Percentiles rank a stretch among this genome's conserved stretches.
Evolutionary conservation across 1,140 invertebrate species (phyloP).

Genomic region (Heliconius congener): DNA sequence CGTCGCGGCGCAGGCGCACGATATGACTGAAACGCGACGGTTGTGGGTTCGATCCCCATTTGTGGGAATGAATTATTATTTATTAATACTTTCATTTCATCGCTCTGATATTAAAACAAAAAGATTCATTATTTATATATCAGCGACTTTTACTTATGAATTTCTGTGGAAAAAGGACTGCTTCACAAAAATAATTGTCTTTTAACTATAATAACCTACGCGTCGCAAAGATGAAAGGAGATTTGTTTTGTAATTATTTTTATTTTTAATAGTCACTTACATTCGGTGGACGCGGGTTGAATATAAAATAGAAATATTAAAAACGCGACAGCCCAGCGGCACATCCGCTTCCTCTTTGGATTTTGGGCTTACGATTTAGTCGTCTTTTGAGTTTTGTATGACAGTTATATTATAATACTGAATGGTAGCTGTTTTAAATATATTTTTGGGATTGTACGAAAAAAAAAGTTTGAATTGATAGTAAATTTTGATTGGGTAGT

Average conservation of each 20-base stretch:
- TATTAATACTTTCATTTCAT: too few species aligned
- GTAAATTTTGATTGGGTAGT: too few species aligned
- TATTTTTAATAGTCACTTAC: constrained; percentile 66
- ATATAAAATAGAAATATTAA: constrained; percentile 73
- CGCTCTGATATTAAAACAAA: too few species aligned
- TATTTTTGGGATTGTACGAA: too few species aligned
- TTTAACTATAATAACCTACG: constrained; percentile 55
- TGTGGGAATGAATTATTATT: too few species aligned
- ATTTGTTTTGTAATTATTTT: constrained; percentile 61
- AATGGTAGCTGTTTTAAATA: background rate
- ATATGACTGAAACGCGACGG: too few species aligned
- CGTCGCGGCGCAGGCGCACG: too few species aligned
- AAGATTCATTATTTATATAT: background rate
- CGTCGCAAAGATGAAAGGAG: constrained; percentile 66
- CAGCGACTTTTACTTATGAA: constrained; percentile 32
- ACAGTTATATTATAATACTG: constrained; percentile 20
- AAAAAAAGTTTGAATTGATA: too few species aligned
- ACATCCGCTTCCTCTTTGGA: constrained; percentile 73
- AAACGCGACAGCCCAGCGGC: constrained; percentile 68
- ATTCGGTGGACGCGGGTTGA: constrained; percentile 54
- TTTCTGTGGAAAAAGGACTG: constrained; percentile 45
- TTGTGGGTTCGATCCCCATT: too few species aligned
- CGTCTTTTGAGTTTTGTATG: background rate
- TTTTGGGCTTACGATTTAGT: constrained; percentile 44
- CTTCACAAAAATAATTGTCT: constrained; percentile 55